A percentile compares a stretch with the other conserved stretches of the same genome.
phyloP scores from a whole-genome alignment of 2,888 invertebrate genomes.

The Sericinus montela region DNA sequence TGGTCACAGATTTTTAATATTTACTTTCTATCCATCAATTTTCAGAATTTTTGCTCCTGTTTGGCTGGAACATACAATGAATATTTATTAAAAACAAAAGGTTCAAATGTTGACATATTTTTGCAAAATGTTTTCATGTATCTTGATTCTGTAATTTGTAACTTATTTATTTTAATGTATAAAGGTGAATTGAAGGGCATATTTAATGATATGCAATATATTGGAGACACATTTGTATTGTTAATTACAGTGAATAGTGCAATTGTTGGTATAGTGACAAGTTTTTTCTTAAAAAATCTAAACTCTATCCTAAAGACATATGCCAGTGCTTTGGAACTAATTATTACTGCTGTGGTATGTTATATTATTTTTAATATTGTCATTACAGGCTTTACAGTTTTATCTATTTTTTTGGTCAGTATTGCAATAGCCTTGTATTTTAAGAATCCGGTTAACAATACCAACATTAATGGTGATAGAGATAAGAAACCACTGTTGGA shows the following conservation, averaged over 20 bases:
- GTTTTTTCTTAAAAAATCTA: constrained; percentile 94
- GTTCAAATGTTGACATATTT: constrained; percentile 91
- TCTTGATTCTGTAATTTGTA: constrained; percentile 95
- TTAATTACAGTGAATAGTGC: constrained; percentile 93
- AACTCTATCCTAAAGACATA: constrained; percentile 98
- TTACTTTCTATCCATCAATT: constrained; percentile 82
- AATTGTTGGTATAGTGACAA: constrained; percentile 94
- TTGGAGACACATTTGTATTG: constrained; percentile 85
- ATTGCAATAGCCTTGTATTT: constrained; percentile 92
- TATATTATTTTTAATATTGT: constrained; percentile 92
- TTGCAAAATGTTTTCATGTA: constrained; percentile 98
- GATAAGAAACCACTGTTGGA: constrained; percentile 53
- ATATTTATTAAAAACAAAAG: constrained; percentile 92
- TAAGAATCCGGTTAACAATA: constrained; percentile 90
- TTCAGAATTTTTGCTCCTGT: constrained; percentile 94
- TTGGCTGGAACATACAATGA: constrained; percentile 98
- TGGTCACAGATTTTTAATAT: constrained; percentile 73
- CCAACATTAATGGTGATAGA: constrained; percentile 29
- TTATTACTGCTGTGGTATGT: constrained; percentile 93
- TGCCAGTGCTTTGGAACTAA: constrained; percentile 94
- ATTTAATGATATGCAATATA: constrained; percentile 77
- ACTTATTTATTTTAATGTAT: constrained; percentile 83
- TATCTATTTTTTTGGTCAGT: constrained; percentile 90
- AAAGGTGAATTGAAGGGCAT: constrained; percentile 83
- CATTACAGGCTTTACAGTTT: constrained; percentile 88